Base-by-base conservation (phyloP, 2,888 invertebrate genomes). In the Poecilobothrus nobilitatus region DNA sequence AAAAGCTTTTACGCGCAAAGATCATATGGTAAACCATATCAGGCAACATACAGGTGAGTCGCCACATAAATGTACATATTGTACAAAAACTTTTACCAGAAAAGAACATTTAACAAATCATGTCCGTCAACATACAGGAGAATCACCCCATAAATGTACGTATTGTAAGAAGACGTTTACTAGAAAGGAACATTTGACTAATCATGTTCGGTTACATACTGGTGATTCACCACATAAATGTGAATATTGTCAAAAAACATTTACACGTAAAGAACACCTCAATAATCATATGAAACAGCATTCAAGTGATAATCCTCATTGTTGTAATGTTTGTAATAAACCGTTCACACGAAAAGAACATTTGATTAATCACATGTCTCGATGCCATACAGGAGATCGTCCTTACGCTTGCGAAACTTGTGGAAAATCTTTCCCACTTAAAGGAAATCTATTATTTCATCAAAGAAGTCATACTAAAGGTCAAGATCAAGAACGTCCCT, bases 21-120 rank as follows among this genome's bases (percentile, higher is more conserved):
- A 92, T 80, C 92, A 92, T 80, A 85, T 92, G 78, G 81, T 81
- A 71, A 81, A 81, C 82, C 93, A 93, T 82, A 90, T 93, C 75
- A 85, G 93, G 78, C 86, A 92, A 72, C 87, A 92, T 78, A 87
- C 91, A 8, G 91, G 91, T 71, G 92, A 92, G 81, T 92, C 92
- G 79, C 92, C 92, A 12, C 92, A 92, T 78, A 90, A 89, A 74
- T 93, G 93, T 84, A 89, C 90, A n/a, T 90, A 90, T 75, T 94
- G 93, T 82, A 91, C 91, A 70, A 93, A 93, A 82, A 89, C 90
- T 34, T 81, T 81, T 71, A 93, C 93, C 71, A 86, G 92, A 73
- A 90, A 92, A 79, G 93, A 92, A 80, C 92, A 93, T 80, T 86
- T 93, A 75, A 90, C 91, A 75, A 92, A 92, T 81, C 93, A 93